phyloP scores from a whole-genome alignment of 2,797 vertebrate genomes.

The Numenius phaeopus region DNA sequence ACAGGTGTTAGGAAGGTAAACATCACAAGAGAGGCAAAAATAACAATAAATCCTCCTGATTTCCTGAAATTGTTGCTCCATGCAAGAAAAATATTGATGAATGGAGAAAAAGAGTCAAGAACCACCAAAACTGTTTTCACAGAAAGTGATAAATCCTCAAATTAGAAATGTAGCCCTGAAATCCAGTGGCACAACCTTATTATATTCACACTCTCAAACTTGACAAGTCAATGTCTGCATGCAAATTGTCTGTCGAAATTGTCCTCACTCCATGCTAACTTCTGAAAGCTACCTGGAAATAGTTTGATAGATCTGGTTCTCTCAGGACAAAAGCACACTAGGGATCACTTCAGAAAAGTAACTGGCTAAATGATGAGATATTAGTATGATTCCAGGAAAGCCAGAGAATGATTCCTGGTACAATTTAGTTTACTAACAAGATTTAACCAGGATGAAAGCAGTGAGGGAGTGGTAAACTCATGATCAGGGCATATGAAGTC shows the following conservation, averaged over 20 bases:
- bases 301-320: neutral
- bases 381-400: neutral
- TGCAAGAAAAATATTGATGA: neutral
- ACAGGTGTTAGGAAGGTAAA: neutral
- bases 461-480: neutral
- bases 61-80: neutral
- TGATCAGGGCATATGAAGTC: neutral
- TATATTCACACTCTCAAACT: neutral
- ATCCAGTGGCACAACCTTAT: neutral
- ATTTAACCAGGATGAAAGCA: neutral
- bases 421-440: neutral
- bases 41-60: neutral
- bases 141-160: neutral
- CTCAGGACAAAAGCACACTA: neutral
- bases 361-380: neutral
- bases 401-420: neutral
- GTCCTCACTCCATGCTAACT: neutral
- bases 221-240: accelerated
- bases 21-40: neutral
- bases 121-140: neutral
- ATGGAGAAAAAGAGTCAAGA: neutral
- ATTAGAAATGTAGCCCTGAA: neutral
- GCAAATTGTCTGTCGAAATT: neutral
- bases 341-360: neutral
- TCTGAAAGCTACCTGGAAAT: neutral